These are phyloP conservation scores for Sylvicola fuscatus DNA, from an alignment of 2,888 invertebrate genomes.

Conservation along the genomic window DNA sequence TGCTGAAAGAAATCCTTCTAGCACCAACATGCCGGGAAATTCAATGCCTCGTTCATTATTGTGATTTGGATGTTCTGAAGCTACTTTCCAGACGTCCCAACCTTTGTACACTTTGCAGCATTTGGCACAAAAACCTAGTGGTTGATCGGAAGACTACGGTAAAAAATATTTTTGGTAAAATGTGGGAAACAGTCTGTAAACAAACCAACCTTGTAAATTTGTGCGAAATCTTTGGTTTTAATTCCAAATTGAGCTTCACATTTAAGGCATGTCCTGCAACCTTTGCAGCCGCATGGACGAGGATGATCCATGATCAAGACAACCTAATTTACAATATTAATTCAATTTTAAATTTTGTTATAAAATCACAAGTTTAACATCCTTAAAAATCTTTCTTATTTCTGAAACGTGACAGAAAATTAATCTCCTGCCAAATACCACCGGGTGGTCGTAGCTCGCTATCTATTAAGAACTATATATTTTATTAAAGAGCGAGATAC, in stretches of 20 bases:
- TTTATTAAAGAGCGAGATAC: too few species aligned
- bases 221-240: constrained; percentile 19
- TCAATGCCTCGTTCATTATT: constrained; percentile 30
- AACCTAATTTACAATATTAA: constrained; percentile 16
- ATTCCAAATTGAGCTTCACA: constrained; percentile 54
- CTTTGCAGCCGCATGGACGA: constrained; percentile 80
- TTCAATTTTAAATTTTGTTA: too few species aligned
- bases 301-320: constrained; percentile 41
- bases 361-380: too few species aligned
- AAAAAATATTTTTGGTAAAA: not conserved
- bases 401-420: too few species aligned
- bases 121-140: constrained; percentile 53
- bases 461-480: too few species aligned
- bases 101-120: constrained; percentile 60
- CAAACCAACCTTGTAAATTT: constrained; percentile 18
- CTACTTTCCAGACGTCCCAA: constrained; percentile 37
- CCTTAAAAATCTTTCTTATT: too few species aligned
- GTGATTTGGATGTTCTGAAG: constrained; percentile 46
- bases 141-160: constrained; percentile 21
- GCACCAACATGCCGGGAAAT: constrained; percentile 45
- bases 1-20: constrained; percentile 49
- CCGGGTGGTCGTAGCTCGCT: too few species aligned
- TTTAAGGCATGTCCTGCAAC: constrained; percentile 67
- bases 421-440: too few species aligned
- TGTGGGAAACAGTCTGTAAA: not conserved